Base-by-base conservation (phyloP, 2,888 invertebrate genomes). In the Epirrhoe alternata region DNA sequence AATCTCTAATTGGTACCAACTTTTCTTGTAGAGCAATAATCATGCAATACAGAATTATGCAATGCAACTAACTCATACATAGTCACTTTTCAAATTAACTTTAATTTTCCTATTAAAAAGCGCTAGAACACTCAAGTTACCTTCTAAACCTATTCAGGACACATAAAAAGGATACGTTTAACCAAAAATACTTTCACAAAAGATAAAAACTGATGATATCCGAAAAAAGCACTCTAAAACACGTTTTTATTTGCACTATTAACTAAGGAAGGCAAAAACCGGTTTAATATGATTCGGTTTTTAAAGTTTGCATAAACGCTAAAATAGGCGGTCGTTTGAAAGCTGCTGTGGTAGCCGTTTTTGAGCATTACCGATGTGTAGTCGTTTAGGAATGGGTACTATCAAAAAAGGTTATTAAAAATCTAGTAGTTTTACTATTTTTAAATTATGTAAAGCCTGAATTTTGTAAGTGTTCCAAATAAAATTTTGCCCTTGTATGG, bases 251-350 rank as follows among this genome's bases (percentile, higher is more conserved):
- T 56, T 45, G 45, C 54, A 49, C 60, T 55, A 55, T 64, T 42
- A 59, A 16, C 17, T 55, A 59, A 59, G 55, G n/a, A 64, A 66
- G 16, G 59, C 51, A 52, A 52, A 58, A 58, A 50, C 14, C 12
- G 33, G 38, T 78, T 79, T 75, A 80, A 80, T 80, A 78, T 76
- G 74, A 77, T 75, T 68, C 74, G 74, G 79, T 76, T 77, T 77
- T 79, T 76, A 81, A 80, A 79, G 72, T 76, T 75, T 74, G 75
- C 75, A 77, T 79, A 78, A 80, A 81, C 75, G 74, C 71, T 74
- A 69, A 77, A 77, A 80, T 78, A 76, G 71, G 77, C 76, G 77
- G 78, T 71, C 76, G 74, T 81, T 80, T 77, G 70, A 78, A 79
- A 78, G 77, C 72, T 47, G 77, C 74, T 73, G 74, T 72, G 71